Conservation (phyloP, 2,888 invertebrate genomes). For the Dexiosoma caninum region DNA sequence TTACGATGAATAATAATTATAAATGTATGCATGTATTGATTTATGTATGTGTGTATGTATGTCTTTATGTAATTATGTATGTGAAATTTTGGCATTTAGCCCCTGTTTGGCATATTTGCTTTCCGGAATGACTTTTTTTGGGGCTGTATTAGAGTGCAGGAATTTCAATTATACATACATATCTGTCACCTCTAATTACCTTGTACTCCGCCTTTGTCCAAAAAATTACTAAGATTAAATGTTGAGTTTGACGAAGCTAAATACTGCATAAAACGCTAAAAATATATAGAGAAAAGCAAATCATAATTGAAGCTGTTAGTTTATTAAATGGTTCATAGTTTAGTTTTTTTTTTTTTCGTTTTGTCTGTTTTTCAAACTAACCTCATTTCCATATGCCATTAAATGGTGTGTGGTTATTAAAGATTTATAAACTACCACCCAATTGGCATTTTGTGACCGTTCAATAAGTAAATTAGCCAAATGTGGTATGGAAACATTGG, state of each 20-base stretch:
- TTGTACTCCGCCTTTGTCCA: conserved; percentile 98
- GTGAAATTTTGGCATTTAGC: background rate
- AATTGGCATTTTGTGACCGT: conserved; percentile 97
- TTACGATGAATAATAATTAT: background rate
- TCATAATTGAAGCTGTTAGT: background rate
- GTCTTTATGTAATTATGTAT: background rate
- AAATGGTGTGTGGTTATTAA: conserved; percentile 99
- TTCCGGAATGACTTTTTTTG: conserved; percentile 12
- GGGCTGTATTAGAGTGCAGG: background rate
- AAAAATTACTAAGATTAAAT: conserved; percentile 97
- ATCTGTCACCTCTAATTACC: conserved; percentile 80
- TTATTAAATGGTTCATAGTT: no score
- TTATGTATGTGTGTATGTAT: background rate
- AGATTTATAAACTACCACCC: conserved; percentile 99
- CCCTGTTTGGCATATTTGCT: background rate
- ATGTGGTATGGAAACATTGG: conserved; percentile 99
- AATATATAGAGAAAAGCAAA: conserved; percentile 69
- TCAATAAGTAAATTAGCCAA: conserved; percentile 98
- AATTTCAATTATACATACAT: background rate
- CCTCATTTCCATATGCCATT: conserved; percentile 99
- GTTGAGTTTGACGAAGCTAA: conserved; percentile 99
- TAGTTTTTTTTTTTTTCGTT: no score
- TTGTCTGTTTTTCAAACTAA: conserved; percentile 78
- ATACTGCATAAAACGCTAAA: conserved; percentile 99
- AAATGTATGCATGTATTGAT: no score